phyloP scores from a whole-genome alignment of 2,113 vertebrate species.

The Xenopus laevis region DNA sequence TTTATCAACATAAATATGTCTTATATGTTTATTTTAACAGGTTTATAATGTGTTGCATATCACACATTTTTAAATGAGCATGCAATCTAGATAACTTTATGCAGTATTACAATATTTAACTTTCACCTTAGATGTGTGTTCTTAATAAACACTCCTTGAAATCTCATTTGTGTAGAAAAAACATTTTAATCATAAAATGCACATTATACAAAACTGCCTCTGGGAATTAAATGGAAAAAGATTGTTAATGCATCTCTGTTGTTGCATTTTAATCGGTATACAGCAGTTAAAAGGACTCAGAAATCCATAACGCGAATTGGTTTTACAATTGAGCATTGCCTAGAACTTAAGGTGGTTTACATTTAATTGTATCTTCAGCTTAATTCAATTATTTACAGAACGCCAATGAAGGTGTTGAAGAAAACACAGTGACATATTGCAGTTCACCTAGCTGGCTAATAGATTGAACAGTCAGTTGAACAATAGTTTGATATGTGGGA shows the following conservation, averaged over 20 bases:
- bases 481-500: neutral
- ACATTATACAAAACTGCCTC: neutral
- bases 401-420: neutral
- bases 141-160: neutral
- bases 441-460: neutral
- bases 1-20: no score
- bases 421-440: neutral
- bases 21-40: no score
- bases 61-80: no score
- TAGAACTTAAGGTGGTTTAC: neutral
- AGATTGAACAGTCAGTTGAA: neutral
- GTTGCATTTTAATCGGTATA: neutral
- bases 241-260: no score
- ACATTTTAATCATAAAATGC: neutral
- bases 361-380: neutral
- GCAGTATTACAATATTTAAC: neutral
- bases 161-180: neutral
- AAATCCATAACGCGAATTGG: slow-evolving; percentile 4
- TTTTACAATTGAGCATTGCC: neutral
- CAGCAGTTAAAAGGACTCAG: no score
- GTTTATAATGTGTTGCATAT: no score
- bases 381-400: slow-evolving; percentile 10
- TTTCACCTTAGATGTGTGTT: neutral
- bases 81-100: no score
- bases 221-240: neutral